Conservation (phyloP, 2,797 vertebrate genomes). For the Stomatorhinus walkeri region DNA sequence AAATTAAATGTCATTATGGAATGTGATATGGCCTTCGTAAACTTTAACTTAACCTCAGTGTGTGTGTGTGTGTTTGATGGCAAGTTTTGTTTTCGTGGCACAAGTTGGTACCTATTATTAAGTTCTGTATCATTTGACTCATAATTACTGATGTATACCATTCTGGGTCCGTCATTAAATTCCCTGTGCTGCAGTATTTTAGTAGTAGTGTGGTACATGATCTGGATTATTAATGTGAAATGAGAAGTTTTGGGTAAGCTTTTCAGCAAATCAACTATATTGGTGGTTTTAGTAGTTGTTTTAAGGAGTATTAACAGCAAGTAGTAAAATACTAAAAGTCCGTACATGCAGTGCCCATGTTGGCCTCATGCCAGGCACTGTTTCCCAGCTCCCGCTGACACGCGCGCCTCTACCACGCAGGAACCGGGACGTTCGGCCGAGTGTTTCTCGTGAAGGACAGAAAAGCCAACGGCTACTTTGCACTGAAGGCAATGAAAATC, state of each 20-base stretch:
- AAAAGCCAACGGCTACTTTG: constrained; percentile 65
- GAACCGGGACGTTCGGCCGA: constrained; percentile 86
- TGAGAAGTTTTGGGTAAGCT: not conserved
- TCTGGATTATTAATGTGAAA: not conserved
- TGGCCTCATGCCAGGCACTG: not conserved
- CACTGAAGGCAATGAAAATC: constrained; percentile 93
- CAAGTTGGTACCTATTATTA: not conserved
- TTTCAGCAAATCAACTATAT: not conserved
- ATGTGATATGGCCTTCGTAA: not conserved
- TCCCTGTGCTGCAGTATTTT: not conserved
- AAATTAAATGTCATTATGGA: not conserved
- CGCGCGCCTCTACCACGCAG: constrained; percentile 43
- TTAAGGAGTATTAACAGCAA: not conserved
- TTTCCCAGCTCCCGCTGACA: not conserved
- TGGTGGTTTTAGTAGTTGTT: not conserved
- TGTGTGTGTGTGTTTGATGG: not conserved
- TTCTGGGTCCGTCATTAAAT: not conserved
- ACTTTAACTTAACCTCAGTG: not conserved
- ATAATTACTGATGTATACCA: not conserved
- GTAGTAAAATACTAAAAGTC: not conserved
- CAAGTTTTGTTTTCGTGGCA: not conserved
- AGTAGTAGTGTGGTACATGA: not conserved
- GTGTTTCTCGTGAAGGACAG: constrained; percentile 85
- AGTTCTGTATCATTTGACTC: not conserved
- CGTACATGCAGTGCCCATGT: not conserved